These are phyloP conservation scores for Anas flavirostris DNA, from an alignment of 2,797 vertebrate species.

Conservation along the genomic window DNA sequence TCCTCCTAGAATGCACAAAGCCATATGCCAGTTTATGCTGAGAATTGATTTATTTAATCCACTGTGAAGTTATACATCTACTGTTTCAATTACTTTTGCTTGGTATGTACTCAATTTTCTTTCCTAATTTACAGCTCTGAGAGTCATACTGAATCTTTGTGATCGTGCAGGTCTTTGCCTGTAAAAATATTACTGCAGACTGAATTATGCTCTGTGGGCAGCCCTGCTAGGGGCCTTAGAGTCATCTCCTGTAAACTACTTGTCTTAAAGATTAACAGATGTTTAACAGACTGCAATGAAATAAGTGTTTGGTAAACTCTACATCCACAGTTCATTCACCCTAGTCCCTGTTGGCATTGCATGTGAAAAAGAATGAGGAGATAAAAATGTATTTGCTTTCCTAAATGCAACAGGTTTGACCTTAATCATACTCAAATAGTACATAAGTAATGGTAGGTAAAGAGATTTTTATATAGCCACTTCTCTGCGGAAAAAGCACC, in stretches of 20 bases:
- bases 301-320: not conserved
- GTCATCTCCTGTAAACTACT: not conserved
- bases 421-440: not conserved
- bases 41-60: constrained; percentile 16
- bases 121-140: constrained; percentile 18
- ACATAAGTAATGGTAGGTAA: not conserved
- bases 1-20: not conserved
- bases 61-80: not conserved
- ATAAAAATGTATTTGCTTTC: not conserved
- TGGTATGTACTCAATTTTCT: constrained; percentile 21
- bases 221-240: not conserved
- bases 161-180: not conserved
- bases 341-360: not conserved
- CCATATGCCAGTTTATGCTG: not conserved
- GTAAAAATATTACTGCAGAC: not conserved
- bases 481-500: not conserved
- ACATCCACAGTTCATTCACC: not conserved
- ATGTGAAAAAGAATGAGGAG: not conserved
- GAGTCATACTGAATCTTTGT: not conserved
- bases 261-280: not conserved
- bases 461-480: not conserved
- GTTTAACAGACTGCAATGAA: not conserved
- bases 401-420: not conserved
- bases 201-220: not conserved
- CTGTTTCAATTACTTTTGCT: constrained; percentile 17